Evolutionary conservation across 2,113 vertebrate genomes (phyloP).

Genomic region (Terrapene triunguis): DNA sequence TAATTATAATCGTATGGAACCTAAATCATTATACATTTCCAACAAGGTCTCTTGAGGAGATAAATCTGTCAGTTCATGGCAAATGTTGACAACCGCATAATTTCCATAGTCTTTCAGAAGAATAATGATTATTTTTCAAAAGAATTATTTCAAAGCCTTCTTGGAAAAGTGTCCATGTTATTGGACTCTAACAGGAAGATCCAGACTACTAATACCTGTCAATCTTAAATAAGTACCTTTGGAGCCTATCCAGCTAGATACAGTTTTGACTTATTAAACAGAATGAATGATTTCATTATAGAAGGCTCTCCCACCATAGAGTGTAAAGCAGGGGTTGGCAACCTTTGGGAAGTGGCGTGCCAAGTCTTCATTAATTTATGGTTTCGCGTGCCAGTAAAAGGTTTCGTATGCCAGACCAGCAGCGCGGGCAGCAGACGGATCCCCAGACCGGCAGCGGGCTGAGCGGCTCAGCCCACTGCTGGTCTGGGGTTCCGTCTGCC

Average conservation of each 20-base stretch:
- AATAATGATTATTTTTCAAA: conserved; percentile 33
- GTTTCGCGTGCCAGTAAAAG: no score
- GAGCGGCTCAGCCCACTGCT: no score
- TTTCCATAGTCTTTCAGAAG: conserved; percentile 48
- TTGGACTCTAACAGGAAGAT: conserved; percentile 33
- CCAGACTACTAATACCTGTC: conserved; percentile 25
- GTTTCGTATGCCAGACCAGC: no score
- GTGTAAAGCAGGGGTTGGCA: neutral
- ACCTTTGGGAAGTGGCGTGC: no score
- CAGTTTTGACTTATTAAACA: neutral
- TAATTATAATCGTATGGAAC: conserved; percentile 35
- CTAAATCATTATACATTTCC: conserved; percentile 48
- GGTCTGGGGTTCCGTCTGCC: no score
- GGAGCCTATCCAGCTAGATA: neutral
- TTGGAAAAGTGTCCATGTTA: conserved; percentile 30
- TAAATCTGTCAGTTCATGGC: conserved; percentile 39
- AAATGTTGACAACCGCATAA: conserved; percentile 39
- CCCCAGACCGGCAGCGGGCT: no score
- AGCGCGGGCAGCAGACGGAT: no score
- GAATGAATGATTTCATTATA: neutral
- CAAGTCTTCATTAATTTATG: no score
- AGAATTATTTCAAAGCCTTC: conserved; percentile 41
- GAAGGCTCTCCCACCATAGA: neutral
- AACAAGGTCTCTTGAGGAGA: conserved; percentile 31
- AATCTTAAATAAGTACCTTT: neutral